Evolutionary conservation across 37 sponge, comb jelly and placozoan species (phyloP), one percentile per base, ranked within the genome.

Genomic region (Theonella swinhoei): DNA sequence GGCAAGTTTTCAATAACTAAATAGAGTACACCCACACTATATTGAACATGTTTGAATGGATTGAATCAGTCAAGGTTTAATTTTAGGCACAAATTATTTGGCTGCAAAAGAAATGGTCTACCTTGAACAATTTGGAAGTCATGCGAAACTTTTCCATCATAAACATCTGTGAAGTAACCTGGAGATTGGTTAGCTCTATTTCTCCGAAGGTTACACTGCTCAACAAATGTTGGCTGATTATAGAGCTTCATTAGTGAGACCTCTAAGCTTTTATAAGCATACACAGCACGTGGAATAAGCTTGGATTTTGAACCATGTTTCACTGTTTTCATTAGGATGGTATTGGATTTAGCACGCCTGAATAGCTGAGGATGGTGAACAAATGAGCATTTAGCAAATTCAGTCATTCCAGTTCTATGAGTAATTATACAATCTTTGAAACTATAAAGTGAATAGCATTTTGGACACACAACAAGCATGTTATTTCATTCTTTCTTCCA

Each of bases 51-150:
- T 38, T 59, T 64, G 59, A 62, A 90, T 39, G 82, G 76, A 29
- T 75, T 68, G 58, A 90, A 90, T 82, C 91, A 80, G 59, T 90
- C 91, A 35, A 90, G 42, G 25, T 90, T 90, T 22, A 90, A 42
- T 32, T 31, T 29, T 17, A 91, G 60, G 29, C 68, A 32, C 29
- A 90, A 38, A 80, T 75, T 80, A 42, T 80, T 61, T 22, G 34
- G 74, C 3, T 61, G n/a, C 0, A 34, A 20, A 30, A 69, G 37
- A 33, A 61, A 82, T 43, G 67, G 67, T n/a, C 23, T 47, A 1
- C 34, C 68, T 0, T 87, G 30, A 0, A 54, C 23, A 63, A n/a
- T 37, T 2, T 34, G 17, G 72, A 82, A 64, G 1, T 83, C 68
- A 23, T 77, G 54, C 89, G 84, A 89, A 3, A 83, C 28, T 1